Evolutionary conservation across 53 echinoderm and acorn worm genomes (phyloP).

Genomic region (Antedon mediterranea): DNA sequence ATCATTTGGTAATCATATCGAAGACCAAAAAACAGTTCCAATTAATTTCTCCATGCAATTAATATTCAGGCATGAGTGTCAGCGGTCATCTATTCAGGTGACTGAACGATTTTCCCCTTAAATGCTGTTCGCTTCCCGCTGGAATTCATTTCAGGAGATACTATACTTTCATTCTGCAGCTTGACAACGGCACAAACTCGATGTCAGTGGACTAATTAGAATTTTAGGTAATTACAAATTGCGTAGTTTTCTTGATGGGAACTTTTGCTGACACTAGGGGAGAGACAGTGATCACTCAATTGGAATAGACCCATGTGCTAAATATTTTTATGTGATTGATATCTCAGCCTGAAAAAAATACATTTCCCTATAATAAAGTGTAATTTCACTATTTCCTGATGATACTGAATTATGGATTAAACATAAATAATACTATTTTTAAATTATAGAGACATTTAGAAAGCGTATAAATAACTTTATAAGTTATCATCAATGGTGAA

Average conservation of each 20-base stretch:
- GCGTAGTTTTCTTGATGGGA: not conserved
- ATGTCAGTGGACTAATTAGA: not conserved
- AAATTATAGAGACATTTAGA: too few relatives aligned
- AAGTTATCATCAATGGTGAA: too few relatives aligned
- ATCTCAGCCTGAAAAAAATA: too few relatives aligned
- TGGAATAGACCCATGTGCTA: too few relatives aligned
- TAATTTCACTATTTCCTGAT: too few relatives aligned
- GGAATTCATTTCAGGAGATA: not conserved
- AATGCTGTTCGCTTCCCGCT: not conserved
- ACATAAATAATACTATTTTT: too few relatives aligned
- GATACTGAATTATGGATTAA: too few relatives aligned
- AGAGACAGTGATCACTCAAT: too few relatives aligned
- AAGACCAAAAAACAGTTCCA: not conserved
- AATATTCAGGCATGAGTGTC: not conserved
- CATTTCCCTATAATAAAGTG: too few relatives aligned
- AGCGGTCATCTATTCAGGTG: not conserved
- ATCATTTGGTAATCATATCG: not conserved
- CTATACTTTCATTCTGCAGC: not conserved
- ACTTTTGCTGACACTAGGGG: too few relatives aligned
- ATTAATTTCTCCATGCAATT: not conserved
- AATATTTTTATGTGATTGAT: too few relatives aligned
- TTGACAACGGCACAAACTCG: not conserved
- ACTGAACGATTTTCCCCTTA: not conserved
- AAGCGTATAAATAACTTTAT: too few relatives aligned
- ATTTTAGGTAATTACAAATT: not conserved